Percentiles rank a stretch among this genome's conserved stretches.
These are phyloP conservation scores for Heliocidaris tuberculata DNA, from an alignment of 35 echinoderm and acorn worm species.

Conservation along the genomic window DNA sequence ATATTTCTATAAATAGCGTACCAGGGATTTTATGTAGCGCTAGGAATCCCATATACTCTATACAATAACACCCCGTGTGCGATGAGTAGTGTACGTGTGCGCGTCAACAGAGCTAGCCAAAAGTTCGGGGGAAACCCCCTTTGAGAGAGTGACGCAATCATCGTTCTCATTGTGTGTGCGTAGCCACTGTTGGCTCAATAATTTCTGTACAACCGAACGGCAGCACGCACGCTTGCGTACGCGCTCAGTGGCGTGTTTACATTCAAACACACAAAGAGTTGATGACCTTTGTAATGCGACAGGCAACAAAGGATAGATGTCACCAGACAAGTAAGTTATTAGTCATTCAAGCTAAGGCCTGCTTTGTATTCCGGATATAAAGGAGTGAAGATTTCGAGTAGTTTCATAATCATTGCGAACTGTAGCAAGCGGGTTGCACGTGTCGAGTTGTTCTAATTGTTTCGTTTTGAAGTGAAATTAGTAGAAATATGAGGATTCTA, in stretches of 20 bases:
- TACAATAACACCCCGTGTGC: not conserved
- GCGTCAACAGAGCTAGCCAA: not conserved
- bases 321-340: not conserved
- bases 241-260: not conserved
- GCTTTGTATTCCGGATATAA: not conserved
- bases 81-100: not conserved
- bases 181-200: no score
- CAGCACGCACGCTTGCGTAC: not conserved
- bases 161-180: not conserved
- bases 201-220: no score
- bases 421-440: not conserved
- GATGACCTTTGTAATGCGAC: no score
- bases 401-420: not conserved
- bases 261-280: not conserved
- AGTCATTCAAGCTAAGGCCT: not conserved
- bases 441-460: not conserved
- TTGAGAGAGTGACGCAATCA: not conserved
- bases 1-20: not conserved
- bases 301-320: not conserved
- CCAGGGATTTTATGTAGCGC: not conserved
- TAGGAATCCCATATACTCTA: not conserved
- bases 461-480: constrained; percentile 2
- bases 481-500: not conserved
- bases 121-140: not conserved
- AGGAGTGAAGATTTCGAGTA: not conserved